Conservation (phyloP, 2,113 vertebrate genomes). For the Hydrolagus affinis region DNA sequence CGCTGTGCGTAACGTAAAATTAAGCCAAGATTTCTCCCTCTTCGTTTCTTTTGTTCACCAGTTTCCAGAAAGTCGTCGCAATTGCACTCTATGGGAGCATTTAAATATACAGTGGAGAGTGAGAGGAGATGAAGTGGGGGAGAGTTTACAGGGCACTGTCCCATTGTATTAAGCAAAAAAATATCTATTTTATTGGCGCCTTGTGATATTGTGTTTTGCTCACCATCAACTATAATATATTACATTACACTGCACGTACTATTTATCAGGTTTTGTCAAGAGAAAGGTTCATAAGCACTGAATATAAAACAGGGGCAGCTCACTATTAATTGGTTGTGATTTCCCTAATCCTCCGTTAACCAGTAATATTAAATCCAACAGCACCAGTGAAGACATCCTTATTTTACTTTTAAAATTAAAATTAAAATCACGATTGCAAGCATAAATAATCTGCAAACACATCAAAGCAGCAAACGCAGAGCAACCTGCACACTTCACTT, state of each 20-base stretch:
- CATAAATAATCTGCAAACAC: neutral
- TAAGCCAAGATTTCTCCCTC: neutral
- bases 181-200: neutral
- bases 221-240: no score
- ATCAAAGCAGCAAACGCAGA: neutral
- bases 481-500: neutral
- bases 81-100: neutral
- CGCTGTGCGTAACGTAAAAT: neutral
- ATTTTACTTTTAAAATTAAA: neutral
- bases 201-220: neutral
- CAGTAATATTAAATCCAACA: conserved; percentile 12
- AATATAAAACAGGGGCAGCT: neutral
- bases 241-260: neutral
- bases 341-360: neutral
- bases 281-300: neutral
- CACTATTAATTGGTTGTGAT: neutral
- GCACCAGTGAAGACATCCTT: neutral
- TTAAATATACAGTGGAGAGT: neutral
- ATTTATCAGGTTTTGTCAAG: neutral
- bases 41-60: neutral
- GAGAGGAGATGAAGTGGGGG: no score
- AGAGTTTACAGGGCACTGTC: neutral
- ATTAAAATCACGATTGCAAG: no score
- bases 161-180: neutral
- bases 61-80: no score